Percentiles rank a stretch among this genome's conserved stretches.
These are phyloP conservation scores for Stenchaetothrips biformis DNA, from an alignment of 2,888 invertebrate genomes.

Conservation along the genomic window DNA sequence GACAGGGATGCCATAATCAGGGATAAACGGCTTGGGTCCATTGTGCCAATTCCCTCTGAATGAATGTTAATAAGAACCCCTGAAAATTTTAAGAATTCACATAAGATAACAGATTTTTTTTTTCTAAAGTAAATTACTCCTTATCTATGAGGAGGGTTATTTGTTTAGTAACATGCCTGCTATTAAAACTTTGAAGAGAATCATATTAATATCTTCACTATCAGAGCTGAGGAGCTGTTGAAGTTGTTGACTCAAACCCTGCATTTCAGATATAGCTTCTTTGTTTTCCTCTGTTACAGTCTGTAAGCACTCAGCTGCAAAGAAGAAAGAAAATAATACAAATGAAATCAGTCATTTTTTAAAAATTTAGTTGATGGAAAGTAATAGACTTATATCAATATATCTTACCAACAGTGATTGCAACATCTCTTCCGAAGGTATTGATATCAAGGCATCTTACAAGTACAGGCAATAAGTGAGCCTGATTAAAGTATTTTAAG, in stretches of 20 bases:
- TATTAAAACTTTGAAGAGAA: background rate
- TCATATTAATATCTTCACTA: background rate
- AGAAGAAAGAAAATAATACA: slow-evolving; percentile 36
- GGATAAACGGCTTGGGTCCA: background rate
- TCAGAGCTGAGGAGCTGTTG: background rate
- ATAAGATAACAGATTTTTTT: too few species aligned
- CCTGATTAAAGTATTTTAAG: slow-evolving; percentile 60
- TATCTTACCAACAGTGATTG: background rate
- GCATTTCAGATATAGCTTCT: slow-evolving; percentile 53
- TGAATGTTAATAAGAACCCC: background rate
- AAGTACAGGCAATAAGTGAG: slow-evolving; percentile 57
- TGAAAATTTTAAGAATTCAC: background rate
- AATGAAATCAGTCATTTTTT: background rate
- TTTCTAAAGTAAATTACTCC: too few species aligned
- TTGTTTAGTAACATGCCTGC: background rate
- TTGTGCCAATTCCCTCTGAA: background rate
- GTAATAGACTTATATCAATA: background rate
- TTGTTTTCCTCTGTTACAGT: slow-evolving; percentile 68
- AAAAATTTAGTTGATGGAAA: background rate
- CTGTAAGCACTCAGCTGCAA: slow-evolving; percentile 61
- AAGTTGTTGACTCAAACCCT: slow-evolving; percentile 47
- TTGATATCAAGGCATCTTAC: slow-evolving; percentile 56
- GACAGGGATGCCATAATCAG: slow-evolving; percentile 48
- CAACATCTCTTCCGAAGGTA: slow-evolving; percentile 54
- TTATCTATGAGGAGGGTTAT: too few species aligned